phyloP scores from a whole-genome alignment of 2,888 invertebrate species.

The Hetaerina titia region DNA sequence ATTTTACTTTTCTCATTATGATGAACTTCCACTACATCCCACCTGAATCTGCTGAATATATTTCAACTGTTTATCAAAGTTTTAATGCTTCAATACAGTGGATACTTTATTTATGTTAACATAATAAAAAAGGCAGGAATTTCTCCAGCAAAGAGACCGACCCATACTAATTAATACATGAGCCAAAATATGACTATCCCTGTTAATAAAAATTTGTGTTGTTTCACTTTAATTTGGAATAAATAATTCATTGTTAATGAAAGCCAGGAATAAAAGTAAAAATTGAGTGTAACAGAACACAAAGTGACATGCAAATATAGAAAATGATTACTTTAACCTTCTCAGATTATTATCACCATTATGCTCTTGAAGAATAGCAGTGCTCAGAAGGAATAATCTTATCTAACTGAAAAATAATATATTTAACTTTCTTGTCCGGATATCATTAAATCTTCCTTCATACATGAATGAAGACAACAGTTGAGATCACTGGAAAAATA shows the following conservation, averaged over 20 bases:
- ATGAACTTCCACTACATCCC: no score
- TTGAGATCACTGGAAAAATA: constrained; percentile 45
- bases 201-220: neutral
- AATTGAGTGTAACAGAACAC: neutral
- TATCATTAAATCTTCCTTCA: constrained; percentile 34
- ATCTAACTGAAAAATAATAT: neutral
- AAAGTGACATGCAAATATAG: neutral
- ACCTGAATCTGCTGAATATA: no score
- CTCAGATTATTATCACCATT: neutral
- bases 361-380: neutral
- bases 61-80: neutral
- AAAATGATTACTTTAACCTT: constrained; percentile 45
- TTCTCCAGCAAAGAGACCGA: no score
- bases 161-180: neutral
- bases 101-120: neutral
- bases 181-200: neutral
- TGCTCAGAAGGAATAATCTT: neutral
- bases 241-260: neutral
- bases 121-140: neutral
- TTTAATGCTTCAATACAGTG: neutral
- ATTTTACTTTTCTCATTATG: no score
- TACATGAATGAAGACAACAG: neutral
- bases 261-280: constrained; percentile 5
- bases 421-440: neutral
- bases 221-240: neutral